Percentiles rank a stretch among this genome's conserved stretches.
Conservation (phyloP, 2,888 invertebrate species). For the Amphipyra berbera region DNA sequence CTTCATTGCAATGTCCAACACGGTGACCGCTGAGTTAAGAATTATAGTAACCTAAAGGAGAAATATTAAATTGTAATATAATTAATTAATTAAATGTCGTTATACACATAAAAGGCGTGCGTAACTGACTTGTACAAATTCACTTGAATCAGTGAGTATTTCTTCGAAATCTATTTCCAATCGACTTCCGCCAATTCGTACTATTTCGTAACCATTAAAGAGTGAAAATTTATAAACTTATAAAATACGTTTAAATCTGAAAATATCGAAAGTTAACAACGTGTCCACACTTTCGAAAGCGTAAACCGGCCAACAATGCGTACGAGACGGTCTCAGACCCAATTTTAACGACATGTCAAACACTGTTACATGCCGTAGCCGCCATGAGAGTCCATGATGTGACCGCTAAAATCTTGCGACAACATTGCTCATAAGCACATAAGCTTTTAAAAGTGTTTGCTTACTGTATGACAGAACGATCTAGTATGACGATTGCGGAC, state of each 20-base stretch:
- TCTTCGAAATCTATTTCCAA: no score
- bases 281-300: constrained; percentile 75
- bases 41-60: no score
- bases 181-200: neutral
- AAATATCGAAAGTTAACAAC: constrained; percentile 60
- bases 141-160: no score
- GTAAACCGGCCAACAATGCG: constrained; percentile 73
- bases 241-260: constrained; percentile 45
- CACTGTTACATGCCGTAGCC: constrained; percentile 65
- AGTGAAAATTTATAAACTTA: constrained; percentile 16
- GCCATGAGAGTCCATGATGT: constrained; percentile 84
- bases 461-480: constrained; percentile 83
- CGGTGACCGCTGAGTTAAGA: no score
- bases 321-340: constrained; percentile 71
- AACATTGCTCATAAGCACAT: constrained; percentile 86
- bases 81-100: no score
- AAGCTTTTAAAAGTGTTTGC: constrained; percentile 89
- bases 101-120: no score
- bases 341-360: constrained; percentile 82
- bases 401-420: constrained; percentile 84
- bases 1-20: no score
- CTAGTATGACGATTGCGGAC: constrained; percentile 80
- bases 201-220: constrained; percentile 1
- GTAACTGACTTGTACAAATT: neutral
- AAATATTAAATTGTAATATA: no score